A percentile compares a stretch with the other conserved stretches of the same genome.
phyloP scores from a whole-genome alignment of 2,113 vertebrate genomes.

The Paraplagusia blochii region DNA sequence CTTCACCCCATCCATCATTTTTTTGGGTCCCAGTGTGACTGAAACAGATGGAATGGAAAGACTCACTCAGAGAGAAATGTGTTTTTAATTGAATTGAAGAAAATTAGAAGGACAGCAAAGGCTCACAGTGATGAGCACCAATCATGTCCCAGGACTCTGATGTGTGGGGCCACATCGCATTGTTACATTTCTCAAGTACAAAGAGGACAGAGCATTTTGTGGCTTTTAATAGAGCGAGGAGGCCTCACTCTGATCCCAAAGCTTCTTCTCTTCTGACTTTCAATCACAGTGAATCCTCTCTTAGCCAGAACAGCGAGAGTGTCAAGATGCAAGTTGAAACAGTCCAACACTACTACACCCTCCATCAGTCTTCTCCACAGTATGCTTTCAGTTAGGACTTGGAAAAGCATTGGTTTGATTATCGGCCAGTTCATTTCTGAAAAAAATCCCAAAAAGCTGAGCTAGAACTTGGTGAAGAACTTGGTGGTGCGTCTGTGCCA shows the following conservation, averaged over 20 bases:
- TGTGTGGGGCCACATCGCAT: conserved; percentile 41
- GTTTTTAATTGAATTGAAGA: conserved; percentile 42
- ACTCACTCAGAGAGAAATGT: conserved; percentile 37
- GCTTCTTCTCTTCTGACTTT: conserved; percentile 5
- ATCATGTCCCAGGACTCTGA: conserved; percentile 35
- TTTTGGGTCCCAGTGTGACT: conserved; percentile 14
- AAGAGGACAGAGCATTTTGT: conserved; percentile 53
- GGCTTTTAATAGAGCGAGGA: conserved; percentile 37
- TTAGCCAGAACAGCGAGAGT: conserved; percentile 18
- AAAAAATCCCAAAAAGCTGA: conserved; percentile 12
- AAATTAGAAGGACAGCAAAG: conserved; percentile 54
- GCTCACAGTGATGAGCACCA: conserved; percentile 19
- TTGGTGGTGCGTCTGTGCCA: conserved; percentile 2
- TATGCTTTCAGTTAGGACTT: conserved; percentile 17
- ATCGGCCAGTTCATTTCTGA: conserved; percentile 19
- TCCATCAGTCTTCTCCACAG: conserved; percentile 24
- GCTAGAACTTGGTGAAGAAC: conserved; percentile 1
- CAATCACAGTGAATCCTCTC: conserved; percentile 14
- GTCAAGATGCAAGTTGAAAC: conserved; percentile 35
- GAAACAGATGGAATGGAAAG: conserved; percentile 43
- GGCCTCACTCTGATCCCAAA: conserved; percentile 28
- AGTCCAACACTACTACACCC: conserved; percentile 16
- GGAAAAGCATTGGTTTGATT: conserved; percentile 3
- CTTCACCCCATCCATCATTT: conserved; percentile 7
- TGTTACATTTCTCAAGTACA: conserved; percentile 58